Base-by-base conservation (phyloP, 2,888 invertebrate genomes). In the Brenthis daphne region DNA sequence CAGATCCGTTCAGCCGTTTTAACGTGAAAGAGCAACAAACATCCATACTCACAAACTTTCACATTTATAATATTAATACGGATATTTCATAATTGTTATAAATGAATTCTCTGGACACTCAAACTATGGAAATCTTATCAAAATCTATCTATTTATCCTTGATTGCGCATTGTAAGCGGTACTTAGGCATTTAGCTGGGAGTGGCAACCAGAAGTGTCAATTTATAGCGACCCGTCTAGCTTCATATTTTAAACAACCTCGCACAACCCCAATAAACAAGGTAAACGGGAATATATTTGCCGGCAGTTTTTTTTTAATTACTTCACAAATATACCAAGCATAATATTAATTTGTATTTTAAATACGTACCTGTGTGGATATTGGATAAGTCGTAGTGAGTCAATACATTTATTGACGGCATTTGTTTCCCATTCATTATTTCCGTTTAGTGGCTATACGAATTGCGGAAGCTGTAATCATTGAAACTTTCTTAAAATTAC, bases 121-220 rank as follows among this genome's bases (percentile, higher is more conserved):
- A 20, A 54, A 54, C 53, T 54, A 54, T 67, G n/a, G 64, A 51
- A 65, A 63, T 71, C 66, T 73, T 74, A 73, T 71, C 71, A 68
- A 69, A 71, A 74, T 73, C 61, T 47, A 70, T 67, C 58, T 14
- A 67, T 67, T 70, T 68, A 71, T 74, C 73, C 71, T 73, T 70
- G 70, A 68, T 73, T 70, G 70, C 66, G 51, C 68, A 64, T 67
- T 61, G 63, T 67, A 73, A 73, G 65, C 65, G 65, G 56, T 65
- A 53, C 58, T 69, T 64, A 61, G 70, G 73, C 64, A 74, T 74
- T 71, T 65, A 63, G 64, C 43, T 67, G 63, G 73, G 73, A 64
- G 73, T 68, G 73, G 70, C 67, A 50, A 60, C 64, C 71, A 71
- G 64, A 67, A 73, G 73, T 73, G 66, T 53, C 20, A 67, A 71